Evolutionary conservation across 2,888 invertebrate genomes (phyloP).

Genomic region (Hypena proboscidalis): DNA sequence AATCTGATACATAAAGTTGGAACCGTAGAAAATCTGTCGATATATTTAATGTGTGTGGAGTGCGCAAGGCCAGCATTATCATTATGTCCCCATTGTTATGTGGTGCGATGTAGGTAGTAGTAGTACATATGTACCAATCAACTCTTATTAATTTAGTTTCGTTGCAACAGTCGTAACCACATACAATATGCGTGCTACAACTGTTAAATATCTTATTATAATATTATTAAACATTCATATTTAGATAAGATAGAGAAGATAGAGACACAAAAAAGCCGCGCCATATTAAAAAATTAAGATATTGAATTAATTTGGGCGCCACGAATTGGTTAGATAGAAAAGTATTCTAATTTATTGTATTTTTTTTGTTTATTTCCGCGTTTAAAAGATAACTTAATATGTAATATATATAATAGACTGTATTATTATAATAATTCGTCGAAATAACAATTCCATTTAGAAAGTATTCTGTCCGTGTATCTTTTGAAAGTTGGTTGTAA

Average conservation of each 20-base stretch:
- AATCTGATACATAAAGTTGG: not conserved
- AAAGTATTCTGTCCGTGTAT: conserved; percentile 2
- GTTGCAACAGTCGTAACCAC: conserved; percentile 18
- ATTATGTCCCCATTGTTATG: conserved; percentile 50
- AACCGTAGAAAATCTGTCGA: conserved; percentile 6
- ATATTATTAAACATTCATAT: too few relatives aligned
- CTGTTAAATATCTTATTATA: too few relatives aligned
- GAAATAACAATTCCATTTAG: not conserved
- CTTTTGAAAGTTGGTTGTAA: not conserved
- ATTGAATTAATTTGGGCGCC: too few relatives aligned
- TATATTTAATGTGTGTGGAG: conserved; percentile 15
- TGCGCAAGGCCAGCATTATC: conserved; percentile 53
- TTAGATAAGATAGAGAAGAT: too few relatives aligned
- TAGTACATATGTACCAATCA: conserved; percentile 12
- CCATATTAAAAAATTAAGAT: too few relatives aligned
- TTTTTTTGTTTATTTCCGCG: too few relatives aligned
- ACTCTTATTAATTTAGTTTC: conserved; percentile 35
- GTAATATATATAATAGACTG: too few relatives aligned
- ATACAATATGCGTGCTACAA: conserved; percentile 10
- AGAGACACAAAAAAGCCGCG: too few relatives aligned
- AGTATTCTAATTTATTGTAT: too few relatives aligned
- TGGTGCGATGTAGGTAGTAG: too few relatives aligned
- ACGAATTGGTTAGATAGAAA: too few relatives aligned
- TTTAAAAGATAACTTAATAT: too few relatives aligned
- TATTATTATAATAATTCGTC: not conserved